Conservation (phyloP, 2,888 invertebrate genomes). For the Morpho helenor region DNA sequence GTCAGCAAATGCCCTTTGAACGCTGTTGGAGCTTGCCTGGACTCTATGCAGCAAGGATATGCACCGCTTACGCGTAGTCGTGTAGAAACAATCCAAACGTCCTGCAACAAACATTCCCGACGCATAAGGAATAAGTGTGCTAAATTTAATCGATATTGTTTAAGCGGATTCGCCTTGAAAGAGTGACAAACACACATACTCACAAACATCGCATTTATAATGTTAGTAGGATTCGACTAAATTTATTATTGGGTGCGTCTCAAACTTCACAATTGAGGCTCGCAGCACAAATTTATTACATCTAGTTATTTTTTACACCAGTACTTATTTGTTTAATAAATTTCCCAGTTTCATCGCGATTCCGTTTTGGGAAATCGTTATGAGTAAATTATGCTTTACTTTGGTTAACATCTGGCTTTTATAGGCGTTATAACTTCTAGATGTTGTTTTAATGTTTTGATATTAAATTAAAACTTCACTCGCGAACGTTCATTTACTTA, state of each 20-base stretch:
- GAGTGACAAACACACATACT: no score
- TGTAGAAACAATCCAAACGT: no score
- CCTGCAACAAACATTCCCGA: no score
- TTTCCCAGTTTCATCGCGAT: constrained; percentile 8
- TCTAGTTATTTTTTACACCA: constrained; percentile 8
- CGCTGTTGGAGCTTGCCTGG: no score
- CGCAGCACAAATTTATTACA: constrained; percentile 5
- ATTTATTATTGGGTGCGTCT: constrained; percentile 3
- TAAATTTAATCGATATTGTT: no score
- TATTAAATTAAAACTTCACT: neutral
- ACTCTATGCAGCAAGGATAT: no score
- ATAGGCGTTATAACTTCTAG: constrained; percentile 5
- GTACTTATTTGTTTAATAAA: constrained; percentile 11
- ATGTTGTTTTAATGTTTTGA: constrained; percentile 2
- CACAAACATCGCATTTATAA: no score
- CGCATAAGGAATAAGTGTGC: no score
- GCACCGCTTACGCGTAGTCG: no score
- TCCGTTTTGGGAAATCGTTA: constrained; percentile 8
- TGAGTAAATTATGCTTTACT: constrained; percentile 11
- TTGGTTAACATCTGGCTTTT: constrained; percentile 11
- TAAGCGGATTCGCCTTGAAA: no score
- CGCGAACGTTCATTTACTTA: no score
- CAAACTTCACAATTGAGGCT: constrained; percentile 1
- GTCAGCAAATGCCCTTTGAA: no score
- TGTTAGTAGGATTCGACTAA: neutral